Percentiles rank a stretch among this genome's conserved stretches.
These are phyloP conservation scores for Clunio marinus DNA, from an alignment of 2,888 invertebrate species.

Conservation along the genomic window DNA sequence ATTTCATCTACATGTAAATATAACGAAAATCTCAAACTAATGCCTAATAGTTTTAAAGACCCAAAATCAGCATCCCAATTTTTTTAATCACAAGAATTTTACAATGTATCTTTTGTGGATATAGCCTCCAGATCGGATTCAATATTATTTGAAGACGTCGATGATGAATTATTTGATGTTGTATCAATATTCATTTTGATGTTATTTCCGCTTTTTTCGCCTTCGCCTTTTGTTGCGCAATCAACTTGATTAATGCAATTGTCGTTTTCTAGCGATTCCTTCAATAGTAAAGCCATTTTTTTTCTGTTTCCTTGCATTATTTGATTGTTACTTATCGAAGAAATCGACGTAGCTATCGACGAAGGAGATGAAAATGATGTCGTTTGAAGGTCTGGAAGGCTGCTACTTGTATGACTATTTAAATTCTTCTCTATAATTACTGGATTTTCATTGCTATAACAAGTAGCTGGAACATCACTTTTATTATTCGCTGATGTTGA, in stretches of 20 bases:
- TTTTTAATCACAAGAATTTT: too few relatives aligned
- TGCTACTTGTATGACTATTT: slow-evolving; percentile 14
- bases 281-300: slow-evolving; percentile 32
- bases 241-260: neutral
- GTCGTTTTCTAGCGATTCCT: neutral
- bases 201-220: neutral
- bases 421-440: slow-evolving; percentile 7
- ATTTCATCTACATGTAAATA: too few relatives aligned
- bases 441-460: slow-evolving; percentile 4
- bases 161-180: neutral
- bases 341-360: slow-evolving; percentile 4
- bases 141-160: neutral
- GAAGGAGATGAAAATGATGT: neutral
- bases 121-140: too few relatives aligned
- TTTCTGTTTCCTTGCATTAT: slow-evolving; percentile 24
- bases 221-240: neutral
- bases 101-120: too few relatives aligned
- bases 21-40: too few relatives aligned
- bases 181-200: neutral
- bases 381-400: slow-evolving; percentile 9
- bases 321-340: slow-evolving; percentile 24
- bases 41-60: too few relatives aligned
- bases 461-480: slow-evolving; percentile 6
- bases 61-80: too few relatives aligned
- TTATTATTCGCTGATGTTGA: slow-evolving; percentile 4